Evolutionary conservation across 1,140 invertebrate genomes (phyloP), one percentile per base, ranked within the genome.

Genomic region (Euura saliciscinereae): DNA sequence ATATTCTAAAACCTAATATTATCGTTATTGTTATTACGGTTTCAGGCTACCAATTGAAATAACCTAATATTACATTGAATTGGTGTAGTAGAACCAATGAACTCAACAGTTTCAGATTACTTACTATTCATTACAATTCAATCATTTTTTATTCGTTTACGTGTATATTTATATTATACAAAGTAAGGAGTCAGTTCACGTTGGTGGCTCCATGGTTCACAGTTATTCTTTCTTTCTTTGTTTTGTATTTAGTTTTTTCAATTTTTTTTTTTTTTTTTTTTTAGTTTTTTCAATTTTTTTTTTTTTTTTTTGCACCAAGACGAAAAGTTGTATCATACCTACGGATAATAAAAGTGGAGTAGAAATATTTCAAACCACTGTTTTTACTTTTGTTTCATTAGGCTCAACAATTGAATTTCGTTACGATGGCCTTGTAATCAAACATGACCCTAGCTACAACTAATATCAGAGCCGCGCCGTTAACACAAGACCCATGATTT

Each of bases 21-120:
- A 69, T 73, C 73, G 68, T 74, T 75, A 70, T 45, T 68, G 44
- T 67, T 74, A 72, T 68, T 73, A 70, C 72, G 28, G 28, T 28
- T 28, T 28, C 28, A 28, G 28, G 28, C 28, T 28, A 28, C 28
- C 28, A 28, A 28, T 28, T 28, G 28, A 28, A 28, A 28, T 28
- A 28, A 28, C 28, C 28, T 28, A 28, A 28, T 28, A 28, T 28
- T 28, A 28, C 28, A 28, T 28, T 28, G 3, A 67, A 44, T 67
- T 5, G 43, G 4, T 42, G 28, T 67, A 67, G 66, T 67, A 67
- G 0, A 67, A 67, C 66, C 66, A 67, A 28, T 44, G 66, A 67
- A 67, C 13, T 67, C 4, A 28, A 67, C 28, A 67, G 4, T 42
- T 67, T 28, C 43, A n/a, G 66, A 44, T 44, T 10, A 42, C 13